Evolutionary conservation across 2,888 invertebrate species (phyloP).

Genomic region (Pseudolycoriella hygida): DNA sequence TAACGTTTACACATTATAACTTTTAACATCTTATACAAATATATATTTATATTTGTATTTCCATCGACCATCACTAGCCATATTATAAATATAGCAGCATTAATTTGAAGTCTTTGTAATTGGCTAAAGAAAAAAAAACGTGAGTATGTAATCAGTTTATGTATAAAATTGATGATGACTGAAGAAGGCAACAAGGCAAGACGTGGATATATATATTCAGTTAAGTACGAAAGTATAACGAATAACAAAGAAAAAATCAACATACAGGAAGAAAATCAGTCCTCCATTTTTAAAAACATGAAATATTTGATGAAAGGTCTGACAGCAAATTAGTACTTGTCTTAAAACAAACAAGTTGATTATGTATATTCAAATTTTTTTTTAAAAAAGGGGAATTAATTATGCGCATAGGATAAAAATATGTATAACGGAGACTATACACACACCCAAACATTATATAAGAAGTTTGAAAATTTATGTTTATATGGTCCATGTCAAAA

Average conservation of each 20-base stretch:
- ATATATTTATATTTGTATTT: neutral
- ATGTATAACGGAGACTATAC: too few species aligned
- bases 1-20: too few species aligned
- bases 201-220: neutral
- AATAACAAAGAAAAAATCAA: neutral
- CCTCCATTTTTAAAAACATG: slow-evolving; percentile 1
- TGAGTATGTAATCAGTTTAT: slow-evolving; percentile 1
- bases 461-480: too few species aligned
- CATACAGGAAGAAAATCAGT: slow-evolving; percentile 5
- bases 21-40: too few species aligned
- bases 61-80: neutral
- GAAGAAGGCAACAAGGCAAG: neutral
- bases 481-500: too few species aligned
- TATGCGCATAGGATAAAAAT: too few species aligned
- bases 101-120: slow-evolving; percentile 2
- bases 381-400: too few species aligned
- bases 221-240: neutral
- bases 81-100: neutral
- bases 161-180: neutral
- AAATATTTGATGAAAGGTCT: slow-evolving; percentile 5
- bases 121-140: slow-evolving; percentile 1
- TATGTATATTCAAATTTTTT: slow-evolving; percentile 2
- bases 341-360: slow-evolving; percentile 7
- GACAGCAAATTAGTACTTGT: slow-evolving; percentile 7
- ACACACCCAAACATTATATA: too few species aligned